Conservation (phyloP, 1,140 invertebrate genomes). For the Coptotermes formosanus region DNA sequence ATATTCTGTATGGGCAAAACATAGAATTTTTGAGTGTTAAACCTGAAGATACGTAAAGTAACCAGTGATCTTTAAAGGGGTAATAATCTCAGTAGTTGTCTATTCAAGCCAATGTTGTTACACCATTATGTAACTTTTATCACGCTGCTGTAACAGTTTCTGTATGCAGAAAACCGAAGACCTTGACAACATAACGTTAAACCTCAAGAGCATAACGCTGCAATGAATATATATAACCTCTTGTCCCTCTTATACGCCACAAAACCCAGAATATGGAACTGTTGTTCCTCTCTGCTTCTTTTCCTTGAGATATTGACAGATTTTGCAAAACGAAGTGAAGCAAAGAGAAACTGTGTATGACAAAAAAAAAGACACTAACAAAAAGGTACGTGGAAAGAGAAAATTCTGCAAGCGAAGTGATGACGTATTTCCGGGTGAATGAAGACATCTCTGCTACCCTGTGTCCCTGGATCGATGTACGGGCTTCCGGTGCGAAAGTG, state of each 20-base stretch:
- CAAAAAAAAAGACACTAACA: background rate
- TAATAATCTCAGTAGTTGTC: background rate
- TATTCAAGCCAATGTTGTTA: background rate
- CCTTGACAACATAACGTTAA: background rate
- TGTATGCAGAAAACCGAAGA: background rate
- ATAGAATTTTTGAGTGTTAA: too few species aligned
- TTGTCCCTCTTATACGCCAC: background rate
- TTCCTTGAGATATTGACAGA: background rate
- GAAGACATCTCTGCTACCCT: background rate
- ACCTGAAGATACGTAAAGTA: too few species aligned
- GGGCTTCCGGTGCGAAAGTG: background rate
- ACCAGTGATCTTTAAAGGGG: too few species aligned
- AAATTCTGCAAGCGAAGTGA: background rate
- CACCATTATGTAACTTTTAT: background rate
- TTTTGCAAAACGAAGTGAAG: too few species aligned
- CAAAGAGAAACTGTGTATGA: background rate
- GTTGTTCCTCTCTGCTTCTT: background rate
- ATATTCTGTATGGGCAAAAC: too few species aligned
- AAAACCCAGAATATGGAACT: background rate
- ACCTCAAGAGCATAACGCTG: background rate
- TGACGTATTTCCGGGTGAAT: background rate
- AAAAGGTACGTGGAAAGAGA: background rate
- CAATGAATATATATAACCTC: background rate
- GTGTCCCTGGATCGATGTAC: background rate
- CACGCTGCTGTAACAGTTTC: background rate